Conservation (phyloP, 2,888 invertebrate species). For the Allophyes oxyacanthae region DNA sequence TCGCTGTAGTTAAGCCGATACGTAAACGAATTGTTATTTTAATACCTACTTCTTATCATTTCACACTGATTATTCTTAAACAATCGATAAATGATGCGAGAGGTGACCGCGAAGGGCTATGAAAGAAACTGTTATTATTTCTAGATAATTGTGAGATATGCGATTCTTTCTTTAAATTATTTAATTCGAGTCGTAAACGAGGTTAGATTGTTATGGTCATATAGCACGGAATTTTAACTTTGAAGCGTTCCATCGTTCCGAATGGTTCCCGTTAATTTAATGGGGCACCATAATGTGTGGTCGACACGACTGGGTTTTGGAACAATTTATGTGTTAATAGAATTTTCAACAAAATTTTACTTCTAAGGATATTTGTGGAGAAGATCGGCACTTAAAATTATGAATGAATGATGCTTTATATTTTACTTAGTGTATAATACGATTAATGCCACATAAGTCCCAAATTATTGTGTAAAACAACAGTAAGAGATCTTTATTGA, state of each 20-base stretch:
- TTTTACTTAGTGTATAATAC: conserved; percentile 14
- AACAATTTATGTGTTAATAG: conserved; percentile 58
- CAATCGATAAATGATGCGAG: conserved; percentile 41
- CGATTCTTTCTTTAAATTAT: conserved; percentile 69
- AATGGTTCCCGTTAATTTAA: conserved; percentile 79
- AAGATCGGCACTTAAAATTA: conserved; percentile 15
- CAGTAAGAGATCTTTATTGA: too few species aligned
- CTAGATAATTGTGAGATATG: conserved; percentile 60
- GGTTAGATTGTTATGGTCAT: conserved; percentile 75
- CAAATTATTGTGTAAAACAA: too few species aligned
- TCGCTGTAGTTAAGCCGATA: conserved; percentile 65
- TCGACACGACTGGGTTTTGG: conserved; percentile 75
- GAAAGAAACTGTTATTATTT: conserved; percentile 52
- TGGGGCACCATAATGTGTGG: conserved; percentile 79
- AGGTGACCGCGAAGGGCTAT: conserved; percentile 52
- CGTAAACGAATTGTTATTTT: conserved; percentile 68
- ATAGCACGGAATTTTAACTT: conserved; percentile 74
- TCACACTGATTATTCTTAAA: conserved; percentile 47
- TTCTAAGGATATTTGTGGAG: conserved; percentile 44
- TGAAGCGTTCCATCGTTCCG: conserved; percentile 63
- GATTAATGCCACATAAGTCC: too few species aligned
- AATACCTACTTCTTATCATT: conserved; percentile 64
- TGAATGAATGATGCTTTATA: conserved; percentile 26
- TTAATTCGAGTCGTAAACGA: conserved; percentile 75
- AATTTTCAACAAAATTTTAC: conserved; percentile 39